Percentiles rank a stretch among this genome's conserved stretches.
phyloP scores from a whole-genome alignment of 2,888 invertebrate genomes.

The Laspeyria flexula region DNA sequence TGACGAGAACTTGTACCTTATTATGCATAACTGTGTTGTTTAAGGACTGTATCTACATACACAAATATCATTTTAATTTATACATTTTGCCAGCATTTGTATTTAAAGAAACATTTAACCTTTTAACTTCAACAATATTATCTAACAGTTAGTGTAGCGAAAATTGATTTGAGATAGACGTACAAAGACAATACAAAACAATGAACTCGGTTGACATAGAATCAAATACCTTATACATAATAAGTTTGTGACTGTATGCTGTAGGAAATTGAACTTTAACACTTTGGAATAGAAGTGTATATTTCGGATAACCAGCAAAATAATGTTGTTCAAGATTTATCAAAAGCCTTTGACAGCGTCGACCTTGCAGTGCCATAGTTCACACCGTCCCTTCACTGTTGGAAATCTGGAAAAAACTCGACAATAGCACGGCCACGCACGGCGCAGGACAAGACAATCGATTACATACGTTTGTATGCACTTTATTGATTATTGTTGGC shows the following conservation, averaged over 20 bases:
- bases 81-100: not conserved
- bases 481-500: constrained; percentile 82
- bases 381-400: constrained; percentile 84
- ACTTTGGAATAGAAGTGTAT: constrained; percentile 6
- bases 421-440: constrained; percentile 78
- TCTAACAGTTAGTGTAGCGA: constrained; percentile 10
- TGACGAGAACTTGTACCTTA: constrained; percentile 10
- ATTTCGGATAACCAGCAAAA: constrained; percentile 23
- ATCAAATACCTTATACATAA: constrained; percentile 16
- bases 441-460: constrained; percentile 79
- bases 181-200: constrained; percentile 32
- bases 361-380: constrained; percentile 80
- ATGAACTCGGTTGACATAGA: constrained; percentile 44
- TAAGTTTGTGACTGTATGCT: not conserved
- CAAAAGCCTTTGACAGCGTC: constrained; percentile 74
- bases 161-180: constrained; percentile 24
- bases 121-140: not conserved
- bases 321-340: constrained; percentile 53
- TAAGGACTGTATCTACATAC: constrained; percentile 4
- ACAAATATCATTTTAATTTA: not conserved
- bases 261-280: constrained; percentile 20
- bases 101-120: not conserved
- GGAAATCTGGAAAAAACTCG: constrained; percentile 80
- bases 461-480: constrained; percentile 76
- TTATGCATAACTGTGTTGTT: constrained; percentile 26